Evolutionary conservation across 2,113 vertebrate genomes (phyloP).

Genomic region (Cisticola juncidis): DNA sequence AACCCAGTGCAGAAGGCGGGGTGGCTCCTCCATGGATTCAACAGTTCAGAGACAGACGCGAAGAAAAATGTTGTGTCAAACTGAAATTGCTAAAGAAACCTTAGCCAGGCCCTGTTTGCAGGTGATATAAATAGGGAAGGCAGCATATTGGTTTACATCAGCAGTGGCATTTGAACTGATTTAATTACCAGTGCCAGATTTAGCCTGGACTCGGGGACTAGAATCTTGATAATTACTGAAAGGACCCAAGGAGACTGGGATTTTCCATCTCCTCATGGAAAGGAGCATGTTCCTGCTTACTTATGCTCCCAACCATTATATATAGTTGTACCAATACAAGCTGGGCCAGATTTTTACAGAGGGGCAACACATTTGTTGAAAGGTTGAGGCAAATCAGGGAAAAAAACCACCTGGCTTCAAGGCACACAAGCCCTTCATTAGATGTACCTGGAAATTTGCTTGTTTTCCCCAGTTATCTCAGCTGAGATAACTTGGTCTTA

Average conservation of each 20-base stretch:
- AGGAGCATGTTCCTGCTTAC: constrained; percentile 56
- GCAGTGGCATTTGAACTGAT: constrained; percentile 69
- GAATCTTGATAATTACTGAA: constrained; percentile 67
- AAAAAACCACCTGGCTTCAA: background rate
- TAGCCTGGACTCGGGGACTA: constrained; percentile 66
- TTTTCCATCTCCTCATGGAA: constrained; percentile 50
- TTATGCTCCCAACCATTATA: constrained; percentile 57
- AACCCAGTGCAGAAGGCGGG: background rate
- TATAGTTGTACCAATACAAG: constrained; percentile 40
- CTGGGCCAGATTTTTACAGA: constrained; percentile 14
- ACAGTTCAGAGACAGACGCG: constrained; percentile 67
- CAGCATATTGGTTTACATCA: constrained; percentile 71
- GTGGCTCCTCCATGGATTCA: constrained; percentile 53
- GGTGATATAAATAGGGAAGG: constrained; percentile 69
- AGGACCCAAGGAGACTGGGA: constrained; percentile 59
- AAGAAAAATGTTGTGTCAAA: constrained; percentile 69
- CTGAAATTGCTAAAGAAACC: constrained; percentile 67
- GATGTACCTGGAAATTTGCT: background rate
- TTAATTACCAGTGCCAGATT: constrained; percentile 71
- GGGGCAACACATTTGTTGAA: constrained; percentile 40
- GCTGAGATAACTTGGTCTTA: background rate
- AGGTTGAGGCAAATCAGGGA: constrained; percentile 21
- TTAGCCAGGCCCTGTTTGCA: constrained; percentile 67
- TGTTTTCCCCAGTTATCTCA: background rate
- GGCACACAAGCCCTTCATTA: background rate